These are phyloP conservation scores for Aphaenogaster rudis DNA, from an alignment of 1,140 invertebrate species.

Conservation along the genomic window DNA sequence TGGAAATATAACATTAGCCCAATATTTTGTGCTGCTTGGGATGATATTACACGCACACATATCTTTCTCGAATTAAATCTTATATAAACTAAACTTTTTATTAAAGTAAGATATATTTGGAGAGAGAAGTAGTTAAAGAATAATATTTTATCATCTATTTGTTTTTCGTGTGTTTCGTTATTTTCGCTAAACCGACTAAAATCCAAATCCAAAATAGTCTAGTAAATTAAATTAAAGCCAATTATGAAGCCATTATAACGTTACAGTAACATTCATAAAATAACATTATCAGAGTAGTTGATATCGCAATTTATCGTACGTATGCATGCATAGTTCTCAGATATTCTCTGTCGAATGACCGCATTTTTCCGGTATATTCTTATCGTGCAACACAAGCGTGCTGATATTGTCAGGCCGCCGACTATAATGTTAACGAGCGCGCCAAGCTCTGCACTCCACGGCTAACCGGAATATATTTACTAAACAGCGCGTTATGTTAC, in stretches of 20 bases:
- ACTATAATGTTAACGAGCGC: neutral
- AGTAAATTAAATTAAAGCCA: neutral
- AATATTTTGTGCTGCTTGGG: too few relatives aligned
- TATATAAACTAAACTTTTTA: neutral
- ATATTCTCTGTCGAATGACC: neutral
- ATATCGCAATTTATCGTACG: neutral
- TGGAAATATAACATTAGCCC: too few relatives aligned
- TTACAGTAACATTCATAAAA: neutral
- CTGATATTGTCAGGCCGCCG: neutral
- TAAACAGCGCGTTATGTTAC: slow-evolving; percentile 16
- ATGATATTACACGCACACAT: neutral
- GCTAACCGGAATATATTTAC: slow-evolving; percentile 37
- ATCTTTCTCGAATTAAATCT: neutral
- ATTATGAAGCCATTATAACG: neutral
- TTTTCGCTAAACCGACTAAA: neutral
- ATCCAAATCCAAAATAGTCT: neutral
- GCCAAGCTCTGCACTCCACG: neutral
- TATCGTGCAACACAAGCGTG: too few relatives aligned
- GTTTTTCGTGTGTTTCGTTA: neutral
- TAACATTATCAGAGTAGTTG: neutral
- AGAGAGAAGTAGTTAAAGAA: neutral
- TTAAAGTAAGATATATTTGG: neutral
- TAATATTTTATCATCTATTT: neutral
- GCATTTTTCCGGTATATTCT: slow-evolving; percentile 16
- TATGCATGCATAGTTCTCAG: neutral